Base-by-base conservation (phyloP, 1,140 invertebrate species). In the Macrobrachium rosenbergii region DNA sequence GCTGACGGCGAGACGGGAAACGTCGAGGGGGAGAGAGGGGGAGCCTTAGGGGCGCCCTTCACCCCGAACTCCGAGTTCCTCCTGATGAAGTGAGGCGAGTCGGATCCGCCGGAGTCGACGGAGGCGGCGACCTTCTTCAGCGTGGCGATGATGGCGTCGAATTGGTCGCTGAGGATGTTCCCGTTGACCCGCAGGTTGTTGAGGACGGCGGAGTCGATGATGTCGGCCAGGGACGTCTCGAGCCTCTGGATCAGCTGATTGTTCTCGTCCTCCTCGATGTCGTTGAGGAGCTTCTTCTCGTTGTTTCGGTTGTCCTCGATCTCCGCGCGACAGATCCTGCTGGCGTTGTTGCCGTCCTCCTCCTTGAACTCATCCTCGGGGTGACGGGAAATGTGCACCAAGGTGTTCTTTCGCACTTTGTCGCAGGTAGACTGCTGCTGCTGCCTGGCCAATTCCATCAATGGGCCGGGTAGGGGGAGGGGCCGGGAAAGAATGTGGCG, bases 91-190 rank as follows among this genome's bases (percentile, higher is more conserved):
- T 63, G 86, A 0, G 73, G 73, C n/a, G 73, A 77, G 21, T 78
- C 86, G 0, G 88, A 58, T 21, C 77, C 80, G 12, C 88, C 88
- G 19, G 88, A 83, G 58, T 86, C 83, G 1, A 89, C 88, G 2
- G 88, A 89, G 58, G 88, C 88, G 1, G 88, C 88, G 63, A 89
- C 88, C 43, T 86, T 86, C 88, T 89, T 89, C 64, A 89, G 88
- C 10, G 88, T 89, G 63, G 83, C 88, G 37, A 89, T 89, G 43
- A 89, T 89, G 69, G 88, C 88, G 23, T 89, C 88, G 52, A 89
- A 89, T 67, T 86, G 83, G 73, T 89, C 82, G 28, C 72, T 82
- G 23, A 89, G 62, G 12, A 89, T 82, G 60, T 85, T 87, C 17
- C 88, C 88, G 21, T 85, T 87, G 23, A 89, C 78, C 28, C 63